Evolutionary conservation across 2,113 vertebrate species (phyloP), one percentile per base, ranked within the genome.

Genomic region (Lonchura striata): DNA sequence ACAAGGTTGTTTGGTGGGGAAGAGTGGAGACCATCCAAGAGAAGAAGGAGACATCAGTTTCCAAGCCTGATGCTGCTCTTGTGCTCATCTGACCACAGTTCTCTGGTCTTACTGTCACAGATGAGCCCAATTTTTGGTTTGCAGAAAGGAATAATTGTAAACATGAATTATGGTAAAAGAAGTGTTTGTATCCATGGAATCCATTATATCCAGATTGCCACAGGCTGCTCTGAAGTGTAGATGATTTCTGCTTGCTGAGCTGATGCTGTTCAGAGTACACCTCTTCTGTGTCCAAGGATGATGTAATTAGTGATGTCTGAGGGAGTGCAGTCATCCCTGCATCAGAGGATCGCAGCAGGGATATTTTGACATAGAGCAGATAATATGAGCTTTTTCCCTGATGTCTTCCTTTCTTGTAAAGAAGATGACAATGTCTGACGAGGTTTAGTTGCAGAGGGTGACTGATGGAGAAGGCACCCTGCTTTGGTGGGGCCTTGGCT

Each of bases 251-350:
- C 54, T 66, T 7, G 1, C 75, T 86, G 92, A 86, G 76, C 64
- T 84, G 82, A 17, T 56, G 56, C 64, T 84, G 41, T 75, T 90
- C 52, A 83, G 79, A 88, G 60, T 24, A 53, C 5, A 10, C 25
- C 37, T 35, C 70, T 82, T 86, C 68, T 42, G 41, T 71, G 57
- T 68, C 88, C 88, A 79, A 78, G 60, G 47, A 76, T 72, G 64
- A 61, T 93, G 88, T 95, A 92, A 96, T 96, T 91, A 96, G 93
- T 0, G 4, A 39, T 59, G 52, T 84, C 77, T 92, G 87, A 96
- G 81, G 2, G 3, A 93, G 68, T 46, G 70, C 92, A 95, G 87
- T 56, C 44, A 42, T 92, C 44, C 31, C 59, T 94, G 88, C 83
- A 64, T 77, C 53, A 69, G 79, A 76, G 78, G 53, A 80, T 64